A percentile compares a stretch with the other conserved stretches of the same genome.
phyloP scores from a whole-genome alignment of 92 coral and sea anemone species.

The Epizoanthus fatuus region DNA sequence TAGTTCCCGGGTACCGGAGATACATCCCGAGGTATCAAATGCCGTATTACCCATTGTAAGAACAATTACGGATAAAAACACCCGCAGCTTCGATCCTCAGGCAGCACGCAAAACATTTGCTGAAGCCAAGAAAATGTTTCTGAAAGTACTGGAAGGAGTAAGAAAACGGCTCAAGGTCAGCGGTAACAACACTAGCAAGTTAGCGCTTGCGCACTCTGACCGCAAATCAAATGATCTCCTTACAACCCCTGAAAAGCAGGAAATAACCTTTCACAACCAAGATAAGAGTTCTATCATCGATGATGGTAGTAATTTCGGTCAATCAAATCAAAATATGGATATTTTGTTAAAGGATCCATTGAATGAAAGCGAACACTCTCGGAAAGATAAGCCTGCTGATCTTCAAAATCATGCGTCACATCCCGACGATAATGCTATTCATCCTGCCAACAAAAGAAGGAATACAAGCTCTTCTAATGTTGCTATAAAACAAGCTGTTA shows the following conservation, averaged over 20 bases:
- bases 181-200: neutral
- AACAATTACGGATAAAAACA: neutral
- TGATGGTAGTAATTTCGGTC: neutral
- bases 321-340: constrained; percentile 4
- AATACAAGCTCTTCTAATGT: neutral
- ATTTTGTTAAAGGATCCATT: neutral
- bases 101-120: constrained; percentile 24
- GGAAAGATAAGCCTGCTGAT: neutral
- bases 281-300: neutral
- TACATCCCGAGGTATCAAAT: constrained; percentile 19
- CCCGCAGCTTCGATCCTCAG: neutral
- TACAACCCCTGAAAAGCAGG: neutral
- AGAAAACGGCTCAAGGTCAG: constrained; percentile 4
- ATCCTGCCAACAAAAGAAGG: neutral
- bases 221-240: neutral
- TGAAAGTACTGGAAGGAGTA: constrained; percentile 28
- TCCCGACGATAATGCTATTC: neutral
- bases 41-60: constrained; percentile 32
- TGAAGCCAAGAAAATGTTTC: constrained; percentile 31
- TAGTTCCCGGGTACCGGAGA: neutral
- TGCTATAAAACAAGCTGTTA: neutral
- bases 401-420: neutral
- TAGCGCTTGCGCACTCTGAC: neutral
- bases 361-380: neutral
- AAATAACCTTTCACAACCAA: constrained; percentile 5